Evolutionary conservation across 2,888 invertebrate genomes (phyloP).

Genomic region (Dastarcus helophoroides): DNA sequence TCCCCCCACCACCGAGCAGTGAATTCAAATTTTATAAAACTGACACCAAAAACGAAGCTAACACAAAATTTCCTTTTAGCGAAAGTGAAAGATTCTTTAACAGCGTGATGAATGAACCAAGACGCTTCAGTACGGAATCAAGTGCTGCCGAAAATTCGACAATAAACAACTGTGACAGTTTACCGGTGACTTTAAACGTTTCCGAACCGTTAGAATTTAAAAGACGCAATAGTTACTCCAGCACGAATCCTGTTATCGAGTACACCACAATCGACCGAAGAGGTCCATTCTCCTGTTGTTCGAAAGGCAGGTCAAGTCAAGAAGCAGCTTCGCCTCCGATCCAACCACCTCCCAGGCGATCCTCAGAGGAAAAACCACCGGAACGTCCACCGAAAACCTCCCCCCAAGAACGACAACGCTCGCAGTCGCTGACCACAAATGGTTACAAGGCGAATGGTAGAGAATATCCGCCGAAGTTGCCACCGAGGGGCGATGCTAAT

Average conservation of each 20-base stretch:
- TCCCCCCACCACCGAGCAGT: conserved; percentile 70
- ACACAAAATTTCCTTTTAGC: conserved; percentile 2
- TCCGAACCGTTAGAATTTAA: conserved; percentile 11
- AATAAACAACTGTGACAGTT: conserved; percentile 5
- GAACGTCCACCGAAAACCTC: conserved; percentile 56
- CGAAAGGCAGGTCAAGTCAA: conserved; percentile 45
- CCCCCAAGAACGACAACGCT: conserved; percentile 43
- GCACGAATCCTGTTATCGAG: conserved; percentile 47
- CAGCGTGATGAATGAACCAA: too few relatives aligned
- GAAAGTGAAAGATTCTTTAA: too few relatives aligned
- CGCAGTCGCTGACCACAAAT: conserved; percentile 40
- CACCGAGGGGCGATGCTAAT: conserved; percentile 40
- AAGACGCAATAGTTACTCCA: conserved; percentile 43
- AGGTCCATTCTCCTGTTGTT: conserved; percentile 60
- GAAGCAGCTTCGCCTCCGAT: conserved; percentile 38
- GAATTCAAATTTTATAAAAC: conserved; percentile 13
- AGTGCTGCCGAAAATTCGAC: too few relatives aligned
- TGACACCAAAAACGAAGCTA: conserved; percentile 7
- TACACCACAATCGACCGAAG: conserved; percentile 63
- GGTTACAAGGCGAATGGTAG: conserved; percentile 26
- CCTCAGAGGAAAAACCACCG: conserved; percentile 49
- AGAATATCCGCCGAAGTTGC: conserved; percentile 40
- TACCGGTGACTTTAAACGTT: conserved; percentile 4
- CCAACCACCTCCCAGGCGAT: conserved; percentile 53
- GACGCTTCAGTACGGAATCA: too few relatives aligned